Conservation (phyloP, 2,113 vertebrate genomes). For the Sceloporus tristichus region DNA sequence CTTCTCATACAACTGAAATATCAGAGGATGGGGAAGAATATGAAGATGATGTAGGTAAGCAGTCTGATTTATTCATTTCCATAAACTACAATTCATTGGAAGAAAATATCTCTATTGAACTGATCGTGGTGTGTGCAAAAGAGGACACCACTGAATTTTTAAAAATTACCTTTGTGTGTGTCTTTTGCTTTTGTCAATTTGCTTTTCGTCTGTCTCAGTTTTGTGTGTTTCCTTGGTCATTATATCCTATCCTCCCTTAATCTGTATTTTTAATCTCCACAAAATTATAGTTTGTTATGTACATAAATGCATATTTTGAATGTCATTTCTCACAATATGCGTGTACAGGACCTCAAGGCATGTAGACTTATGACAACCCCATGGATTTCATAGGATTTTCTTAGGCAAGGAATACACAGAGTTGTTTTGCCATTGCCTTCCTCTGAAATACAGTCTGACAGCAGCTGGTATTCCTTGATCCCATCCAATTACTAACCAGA, state of each 20-base stretch:
- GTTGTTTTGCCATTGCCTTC: too few relatives aligned
- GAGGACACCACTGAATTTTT: background rate
- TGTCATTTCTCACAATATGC: background rate
- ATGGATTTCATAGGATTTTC: background rate
- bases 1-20: background rate
- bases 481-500: too few relatives aligned
- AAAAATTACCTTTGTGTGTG: too few relatives aligned
- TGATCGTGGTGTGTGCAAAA: background rate
- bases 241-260: too few relatives aligned
- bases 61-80: background rate
- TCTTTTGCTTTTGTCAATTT: background rate
- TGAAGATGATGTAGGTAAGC: conserved; percentile 64
- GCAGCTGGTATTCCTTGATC: too few relatives aligned
- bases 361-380: too few relatives aligned
- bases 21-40: conserved; percentile 35
- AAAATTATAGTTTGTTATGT: background rate
- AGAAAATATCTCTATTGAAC: background rate
- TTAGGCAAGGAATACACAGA: too few relatives aligned
- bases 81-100: background rate
- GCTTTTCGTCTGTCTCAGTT: background rate
- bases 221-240: background rate
- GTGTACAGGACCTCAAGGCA: background rate
- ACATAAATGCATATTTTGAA: background rate
- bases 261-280: background rate
- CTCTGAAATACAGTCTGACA: too few relatives aligned